Conservation (phyloP, 2,797 vertebrate species). For the Galago senegalensis region DNA sequence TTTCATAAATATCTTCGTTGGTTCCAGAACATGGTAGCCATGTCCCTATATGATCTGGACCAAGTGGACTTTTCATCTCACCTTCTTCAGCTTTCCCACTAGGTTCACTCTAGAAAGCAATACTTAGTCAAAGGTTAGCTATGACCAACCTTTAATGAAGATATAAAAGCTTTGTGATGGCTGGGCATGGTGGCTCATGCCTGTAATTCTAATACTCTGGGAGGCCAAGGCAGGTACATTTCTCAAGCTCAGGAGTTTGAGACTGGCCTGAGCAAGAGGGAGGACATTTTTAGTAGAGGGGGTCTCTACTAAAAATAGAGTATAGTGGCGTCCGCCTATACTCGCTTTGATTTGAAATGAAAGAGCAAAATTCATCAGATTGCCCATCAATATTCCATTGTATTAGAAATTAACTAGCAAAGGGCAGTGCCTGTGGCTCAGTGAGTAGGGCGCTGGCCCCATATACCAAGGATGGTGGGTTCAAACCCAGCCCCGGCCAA, state of each 20-base stretch:
- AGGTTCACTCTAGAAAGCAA: background rate
- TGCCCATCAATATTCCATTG: background rate
- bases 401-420: background rate
- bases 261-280: too few relatives aligned
- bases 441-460: too few relatives aligned
- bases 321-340: too few relatives aligned
- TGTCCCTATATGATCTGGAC: background rate
- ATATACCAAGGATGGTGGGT: too few relatives aligned
- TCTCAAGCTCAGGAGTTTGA: too few relatives aligned
- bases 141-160: conserved; percentile 25
- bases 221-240: too few relatives aligned
- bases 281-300: too few relatives aligned
- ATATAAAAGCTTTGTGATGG: background rate
- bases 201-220: too few relatives aligned
- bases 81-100: background rate
- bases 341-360: conserved; percentile 49
- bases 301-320: too few relatives aligned
- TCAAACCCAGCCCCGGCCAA: too few relatives aligned
- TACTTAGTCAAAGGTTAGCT: conserved; percentile 26
- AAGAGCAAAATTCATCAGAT: conserved; percentile 5
- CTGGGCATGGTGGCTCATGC: too few relatives aligned
- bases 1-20: background rate
- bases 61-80: background rate
- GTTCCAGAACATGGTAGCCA: background rate
- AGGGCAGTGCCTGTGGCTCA: too few relatives aligned